Percentiles rank a stretch among this genome's conserved stretches.
These are phyloP conservation scores for Mactromeris polynyma DNA, from an alignment of 2,888 invertebrate genomes.

Conservation along the genomic window DNA sequence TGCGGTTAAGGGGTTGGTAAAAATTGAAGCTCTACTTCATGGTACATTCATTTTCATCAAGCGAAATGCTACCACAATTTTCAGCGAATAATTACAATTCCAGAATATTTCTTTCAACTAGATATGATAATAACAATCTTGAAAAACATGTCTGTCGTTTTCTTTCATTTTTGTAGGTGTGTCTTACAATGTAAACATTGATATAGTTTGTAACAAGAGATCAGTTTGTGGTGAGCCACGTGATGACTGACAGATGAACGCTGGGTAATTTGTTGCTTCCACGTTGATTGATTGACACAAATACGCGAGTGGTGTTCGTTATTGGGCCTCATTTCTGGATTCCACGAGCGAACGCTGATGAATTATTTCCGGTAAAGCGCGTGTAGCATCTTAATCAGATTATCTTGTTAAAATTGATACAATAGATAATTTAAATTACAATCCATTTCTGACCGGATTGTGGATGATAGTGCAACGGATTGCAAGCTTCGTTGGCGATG, in stretches of 20 bases:
- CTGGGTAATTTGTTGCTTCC: conserved; percentile 32
- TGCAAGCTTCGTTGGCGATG: conserved; percentile 15
- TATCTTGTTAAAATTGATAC: conserved; percentile 27
- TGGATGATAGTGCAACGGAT: conserved; percentile 5
- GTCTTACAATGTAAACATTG: conserved; percentile 27
- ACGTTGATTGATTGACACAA: conserved; percentile 39
- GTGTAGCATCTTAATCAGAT: conserved; percentile 35
- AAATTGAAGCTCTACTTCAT: neutral
- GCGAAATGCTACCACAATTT: neutral
- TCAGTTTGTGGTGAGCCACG: neutral
- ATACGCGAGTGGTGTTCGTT: conserved; percentile 26
- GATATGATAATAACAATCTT: neutral
- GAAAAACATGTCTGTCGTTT: conserved; percentile 4
- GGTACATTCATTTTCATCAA: neutral
- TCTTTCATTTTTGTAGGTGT: conserved; percentile 6
- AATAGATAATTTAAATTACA: conserved; percentile 23
- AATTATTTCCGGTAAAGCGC: conserved; percentile 42
- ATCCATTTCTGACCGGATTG: conserved; percentile 27
- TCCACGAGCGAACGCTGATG: conserved; percentile 22
- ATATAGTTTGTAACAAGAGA: conserved; percentile 24
- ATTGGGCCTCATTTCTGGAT: conserved; percentile 21
- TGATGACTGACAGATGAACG: conserved; percentile 32
- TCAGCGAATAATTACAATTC: neutral
- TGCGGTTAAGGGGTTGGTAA: neutral
- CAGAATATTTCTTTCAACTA: neutral